Conservation (phyloP, 2,888 invertebrate genomes). For the Heliconius ethilla region DNA sequence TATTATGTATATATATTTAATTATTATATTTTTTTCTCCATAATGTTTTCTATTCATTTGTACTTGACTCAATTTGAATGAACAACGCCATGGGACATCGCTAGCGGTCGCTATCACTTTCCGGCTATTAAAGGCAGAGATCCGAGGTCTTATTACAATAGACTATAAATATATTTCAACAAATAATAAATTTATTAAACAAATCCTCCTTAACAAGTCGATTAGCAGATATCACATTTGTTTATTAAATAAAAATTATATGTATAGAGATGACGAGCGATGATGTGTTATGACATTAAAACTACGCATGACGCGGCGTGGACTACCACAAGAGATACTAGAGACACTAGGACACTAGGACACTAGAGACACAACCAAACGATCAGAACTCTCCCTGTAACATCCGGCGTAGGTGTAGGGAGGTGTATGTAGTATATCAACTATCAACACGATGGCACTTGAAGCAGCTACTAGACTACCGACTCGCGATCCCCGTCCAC, state of each 20-base stretch:
- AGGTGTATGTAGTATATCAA: conserved; percentile 52
- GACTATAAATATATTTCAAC: conserved; percentile 24
- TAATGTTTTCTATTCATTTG: conserved; percentile 70
- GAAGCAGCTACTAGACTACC: conserved; percentile 64
- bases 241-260: conserved; percentile 14
- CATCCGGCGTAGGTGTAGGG: conserved; percentile 20
- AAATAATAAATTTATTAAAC: conserved; percentile 28
- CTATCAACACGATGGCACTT: conserved; percentile 68
- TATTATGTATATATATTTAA: conserved; percentile 50
- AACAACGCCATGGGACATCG: conserved; percentile 39
- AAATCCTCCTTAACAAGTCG: conserved; percentile 22
- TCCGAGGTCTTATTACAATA: conserved; percentile 9
- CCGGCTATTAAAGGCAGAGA: not conserved
- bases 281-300: conserved; percentile 24
- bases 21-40: conserved; percentile 18
- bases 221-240: conserved; percentile 27
- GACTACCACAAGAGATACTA: conserved; percentile 16
- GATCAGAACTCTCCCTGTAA: not conserved
- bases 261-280: conserved; percentile 19
- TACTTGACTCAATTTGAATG: conserved; percentile 65
- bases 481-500: conserved; percentile 42
- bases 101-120: not conserved
- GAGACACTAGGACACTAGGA: conserved; percentile 20
- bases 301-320: conserved; percentile 16
- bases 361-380: conserved; percentile 24